A percentile compares a stretch with the other conserved stretches of the same genome.
These are phyloP conservation scores for Tonatia bakeri DNA, from an alignment of 2,113 vertebrate species.

Conservation along the genomic window DNA sequence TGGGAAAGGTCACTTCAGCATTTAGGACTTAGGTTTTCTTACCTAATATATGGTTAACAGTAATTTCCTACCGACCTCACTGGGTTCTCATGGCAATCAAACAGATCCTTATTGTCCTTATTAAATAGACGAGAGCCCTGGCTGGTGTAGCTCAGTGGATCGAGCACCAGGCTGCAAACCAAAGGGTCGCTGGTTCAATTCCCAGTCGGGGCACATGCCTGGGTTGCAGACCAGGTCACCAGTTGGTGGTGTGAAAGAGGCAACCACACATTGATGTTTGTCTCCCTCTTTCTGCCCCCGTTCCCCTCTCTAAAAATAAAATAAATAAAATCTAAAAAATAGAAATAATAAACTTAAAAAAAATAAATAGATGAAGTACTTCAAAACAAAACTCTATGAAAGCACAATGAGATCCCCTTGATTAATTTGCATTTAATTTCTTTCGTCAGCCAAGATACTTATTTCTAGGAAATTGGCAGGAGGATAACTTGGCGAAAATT, in stretches of 20 bases:
- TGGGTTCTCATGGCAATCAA: background rate
- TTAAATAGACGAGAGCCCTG: no score
- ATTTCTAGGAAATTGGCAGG: background rate
- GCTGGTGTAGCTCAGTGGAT: no score
- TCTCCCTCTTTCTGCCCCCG: no score
- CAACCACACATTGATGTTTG: no score
- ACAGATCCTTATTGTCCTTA: background rate
- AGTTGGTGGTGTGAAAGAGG: no score
- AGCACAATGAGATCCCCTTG: background rate
- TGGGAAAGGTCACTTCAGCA: slow-evolving; percentile 30
- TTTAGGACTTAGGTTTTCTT: background rate
- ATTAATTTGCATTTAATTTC: slow-evolving; percentile 2
- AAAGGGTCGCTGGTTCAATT: no score
- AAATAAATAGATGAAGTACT: background rate
- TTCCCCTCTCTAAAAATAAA: no score
- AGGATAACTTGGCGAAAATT: background rate
- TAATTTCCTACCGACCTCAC: slow-evolving; percentile 5
- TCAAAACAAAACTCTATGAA: background rate
- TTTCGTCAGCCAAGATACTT: slow-evolving; percentile 1
- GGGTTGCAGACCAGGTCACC: no score
- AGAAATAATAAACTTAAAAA: no score
- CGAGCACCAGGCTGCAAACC: no score
- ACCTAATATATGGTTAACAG: background rate
- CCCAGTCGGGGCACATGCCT: no score
- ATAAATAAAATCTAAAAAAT: no score